Conservation (phyloP, 2,797 vertebrate genomes). For the Morus bassanus region DNA sequence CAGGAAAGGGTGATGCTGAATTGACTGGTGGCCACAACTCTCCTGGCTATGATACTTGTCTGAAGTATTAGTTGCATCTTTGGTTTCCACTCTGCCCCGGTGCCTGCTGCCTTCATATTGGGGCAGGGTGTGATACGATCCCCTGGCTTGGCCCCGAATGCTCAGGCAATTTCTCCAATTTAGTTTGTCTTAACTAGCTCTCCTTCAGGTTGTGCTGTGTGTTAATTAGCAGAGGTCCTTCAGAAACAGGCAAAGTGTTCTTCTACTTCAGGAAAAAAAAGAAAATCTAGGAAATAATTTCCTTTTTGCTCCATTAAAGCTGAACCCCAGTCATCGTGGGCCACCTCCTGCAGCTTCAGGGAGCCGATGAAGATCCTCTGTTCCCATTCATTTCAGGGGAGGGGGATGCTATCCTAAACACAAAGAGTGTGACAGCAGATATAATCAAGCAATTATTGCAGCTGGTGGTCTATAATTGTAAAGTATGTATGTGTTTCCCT, state of each 20-base stretch:
- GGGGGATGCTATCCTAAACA: neutral
- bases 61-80: neutral
- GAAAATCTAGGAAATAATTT: neutral
- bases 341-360: neutral
- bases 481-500: neutral
- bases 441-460: neutral
- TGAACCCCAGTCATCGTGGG: neutral
- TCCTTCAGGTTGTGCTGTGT: rapidly evolving
- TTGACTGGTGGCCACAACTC: neutral
- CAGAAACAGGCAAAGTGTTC: neutral
- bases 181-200: neutral
- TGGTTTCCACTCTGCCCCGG: neutral
- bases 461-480: neutral
- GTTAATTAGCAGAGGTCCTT: neutral
- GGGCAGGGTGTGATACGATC: neutral
- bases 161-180: neutral
- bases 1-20: neutral
- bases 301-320: neutral
- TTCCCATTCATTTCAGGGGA: neutral
- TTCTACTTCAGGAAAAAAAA: neutral
- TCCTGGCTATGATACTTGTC: neutral
- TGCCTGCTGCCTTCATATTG: neutral
- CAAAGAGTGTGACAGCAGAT: neutral
- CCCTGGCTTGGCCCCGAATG: neutral
- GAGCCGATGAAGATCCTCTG: neutral